Conservation (phyloP, 2,113 vertebrate genomes). For the Connochaetes taurinus region DNA sequence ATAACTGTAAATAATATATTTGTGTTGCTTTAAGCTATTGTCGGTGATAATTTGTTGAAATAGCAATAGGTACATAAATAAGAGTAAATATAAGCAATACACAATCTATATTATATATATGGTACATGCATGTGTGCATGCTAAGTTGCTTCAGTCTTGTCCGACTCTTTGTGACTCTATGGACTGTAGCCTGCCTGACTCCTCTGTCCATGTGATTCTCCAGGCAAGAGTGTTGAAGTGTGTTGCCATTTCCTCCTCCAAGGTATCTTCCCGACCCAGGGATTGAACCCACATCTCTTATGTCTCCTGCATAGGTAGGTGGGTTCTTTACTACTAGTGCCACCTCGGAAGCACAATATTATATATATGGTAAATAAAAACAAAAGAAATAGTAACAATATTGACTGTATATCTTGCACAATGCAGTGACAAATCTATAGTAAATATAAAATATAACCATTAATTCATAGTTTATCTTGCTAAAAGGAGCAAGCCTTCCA, state of each 20-base stretch:
- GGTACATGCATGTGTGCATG: not conserved
- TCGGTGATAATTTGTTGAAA: not conserved
- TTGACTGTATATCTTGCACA: not conserved
- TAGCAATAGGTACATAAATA: not conserved
- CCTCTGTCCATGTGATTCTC: fast-evolving
- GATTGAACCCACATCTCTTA: not conserved
- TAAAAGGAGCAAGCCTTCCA: not conserved
- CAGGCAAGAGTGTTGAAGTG: not conserved
- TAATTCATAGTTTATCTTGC: not conserved
- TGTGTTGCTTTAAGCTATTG: not conserved
- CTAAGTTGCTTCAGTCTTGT: not conserved
- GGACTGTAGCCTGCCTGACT: not conserved
- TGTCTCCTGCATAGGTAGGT: not conserved
- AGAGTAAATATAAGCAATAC: not conserved
- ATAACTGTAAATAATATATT: not conserved
- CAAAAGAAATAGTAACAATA: not conserved
- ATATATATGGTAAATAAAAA: not conserved
- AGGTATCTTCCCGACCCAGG: not conserved
- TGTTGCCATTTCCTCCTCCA: not conserved
- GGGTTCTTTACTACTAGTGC: not conserved
- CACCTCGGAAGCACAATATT: not conserved
- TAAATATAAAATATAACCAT: not conserved
- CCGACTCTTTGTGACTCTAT: not conserved
- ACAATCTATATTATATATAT: not conserved
- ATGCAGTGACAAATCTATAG: not conserved